phyloP scores from a whole-genome alignment of 2,888 invertebrate species.

The Thysanoteuthis rhombus region DNA sequence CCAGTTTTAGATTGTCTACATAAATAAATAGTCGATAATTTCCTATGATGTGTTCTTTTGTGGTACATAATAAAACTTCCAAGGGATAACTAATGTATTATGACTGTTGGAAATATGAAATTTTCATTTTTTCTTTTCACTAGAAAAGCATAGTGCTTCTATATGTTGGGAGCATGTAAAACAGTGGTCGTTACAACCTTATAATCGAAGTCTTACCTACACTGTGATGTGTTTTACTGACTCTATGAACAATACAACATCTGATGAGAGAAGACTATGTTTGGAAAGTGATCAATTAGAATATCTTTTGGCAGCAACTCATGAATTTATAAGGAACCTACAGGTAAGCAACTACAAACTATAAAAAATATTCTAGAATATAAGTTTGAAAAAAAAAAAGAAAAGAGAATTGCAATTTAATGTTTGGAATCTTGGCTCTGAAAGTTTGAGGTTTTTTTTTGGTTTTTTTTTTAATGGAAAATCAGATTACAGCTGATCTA shows the following conservation, averaged over 20 bases:
- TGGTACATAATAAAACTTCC: no score
- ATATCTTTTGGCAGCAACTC: not conserved
- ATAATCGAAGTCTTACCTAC: not conserved
- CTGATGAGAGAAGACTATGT: not conserved
- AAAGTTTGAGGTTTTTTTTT: no score
- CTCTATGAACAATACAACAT: not conserved
- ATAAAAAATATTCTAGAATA: no score
- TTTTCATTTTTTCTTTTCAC: not conserved
- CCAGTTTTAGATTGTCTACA: no score
- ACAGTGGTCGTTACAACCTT: not conserved
- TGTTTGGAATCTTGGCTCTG: no score
- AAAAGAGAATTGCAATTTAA: no score
- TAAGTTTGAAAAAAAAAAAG: no score
- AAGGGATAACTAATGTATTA: no score
- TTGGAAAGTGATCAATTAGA: not conserved
- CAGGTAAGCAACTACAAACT: slow-evolving; percentile 15
- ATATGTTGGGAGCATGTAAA: not conserved
- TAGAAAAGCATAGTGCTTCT: not conserved
- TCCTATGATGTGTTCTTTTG: no score
- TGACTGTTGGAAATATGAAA: not conserved
- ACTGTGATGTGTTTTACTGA: not conserved
- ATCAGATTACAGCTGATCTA: no score
- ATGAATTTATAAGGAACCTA: not conserved
- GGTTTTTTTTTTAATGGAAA: no score
- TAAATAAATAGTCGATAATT: no score